Evolutionary conservation across 2,113 vertebrate species (phyloP), one percentile per base, ranked within the genome.

Genomic region (Phrynosoma blainvillii): DNA sequence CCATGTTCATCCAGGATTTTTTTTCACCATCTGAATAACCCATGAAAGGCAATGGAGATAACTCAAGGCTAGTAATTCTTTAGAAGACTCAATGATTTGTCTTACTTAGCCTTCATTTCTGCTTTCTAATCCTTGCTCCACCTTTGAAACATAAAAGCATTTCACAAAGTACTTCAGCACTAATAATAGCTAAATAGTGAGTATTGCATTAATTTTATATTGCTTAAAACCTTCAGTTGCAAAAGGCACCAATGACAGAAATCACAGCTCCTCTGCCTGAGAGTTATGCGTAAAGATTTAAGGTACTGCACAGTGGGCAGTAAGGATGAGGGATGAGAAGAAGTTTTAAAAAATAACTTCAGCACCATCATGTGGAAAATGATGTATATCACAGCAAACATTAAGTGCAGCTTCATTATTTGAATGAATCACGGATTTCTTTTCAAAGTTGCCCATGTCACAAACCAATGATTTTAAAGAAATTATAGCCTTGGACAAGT

Each of bases 351-450:
- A n/a, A 23, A 10, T 59, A 14, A 65, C 79, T 85, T 16, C 59
- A 89, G 91, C 93, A 91, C 94, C 94, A 92, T 83, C 92, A 0
- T 23, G 93, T 93, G 95, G 94, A 87, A 78, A 47, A 18, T 52
- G 1, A 56, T 86, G 16, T 68, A 11, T 16, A 9, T 0, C 59
- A 84, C 89, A 93, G 56, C 75, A 0, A 1, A 0, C 0, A 7
- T 47, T 62, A 78, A 78, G 2, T 18, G 8, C 27, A 21, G 1
- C 10, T 79, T 79, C 30, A 71, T 56, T 0, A 42, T 6, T 0
- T 3, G 70, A 18, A 9, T 2, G 16, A 47, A 16, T 78, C 81
- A 20, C 1, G 40, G 21, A 32, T 47, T 82, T 47, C 11, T 21
- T 8, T 68, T 1, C 10, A 0, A 90, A 56, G n/a, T 12, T 11